Evolutionary conservation across 2,888 invertebrate species (phyloP).

Genomic region (Eupithecia insigniata): DNA sequence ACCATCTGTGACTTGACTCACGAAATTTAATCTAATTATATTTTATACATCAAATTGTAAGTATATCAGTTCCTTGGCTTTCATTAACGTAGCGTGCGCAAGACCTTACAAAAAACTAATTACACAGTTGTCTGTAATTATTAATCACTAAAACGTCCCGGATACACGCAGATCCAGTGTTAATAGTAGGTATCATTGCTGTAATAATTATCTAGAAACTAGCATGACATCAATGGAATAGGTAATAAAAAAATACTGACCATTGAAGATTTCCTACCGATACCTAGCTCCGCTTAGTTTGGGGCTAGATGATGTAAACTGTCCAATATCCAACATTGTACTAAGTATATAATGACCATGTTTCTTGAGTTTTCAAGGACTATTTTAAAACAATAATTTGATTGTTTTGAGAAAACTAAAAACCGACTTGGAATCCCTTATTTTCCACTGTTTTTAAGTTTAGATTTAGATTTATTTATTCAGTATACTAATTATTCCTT

Average conservation of each 20-base stretch:
- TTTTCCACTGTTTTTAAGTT: too few relatives aligned
- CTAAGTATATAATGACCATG: not conserved
- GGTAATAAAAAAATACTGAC: conserved; percentile 15
- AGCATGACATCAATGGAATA: conserved; percentile 23
- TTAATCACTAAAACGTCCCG: conserved; percentile 26
- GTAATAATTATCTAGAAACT: conserved; percentile 32
- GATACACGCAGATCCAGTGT: conserved; percentile 20
- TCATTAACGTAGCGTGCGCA: conserved; percentile 22
- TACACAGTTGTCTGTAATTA: conserved; percentile 24
- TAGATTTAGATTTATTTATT: too few relatives aligned
- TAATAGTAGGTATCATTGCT: conserved; percentile 28
- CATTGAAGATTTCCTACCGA: not conserved
- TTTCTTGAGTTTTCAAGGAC: not conserved
- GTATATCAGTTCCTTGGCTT: not conserved
- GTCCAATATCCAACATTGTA: not conserved
- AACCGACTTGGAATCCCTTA: too few relatives aligned
- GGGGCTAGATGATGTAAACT: not conserved
- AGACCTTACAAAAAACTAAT: conserved; percentile 22
- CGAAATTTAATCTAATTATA: not conserved
- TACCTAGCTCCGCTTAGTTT: not conserved
- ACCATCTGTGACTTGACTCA: conserved; percentile 22
- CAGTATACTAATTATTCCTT: too few relatives aligned
- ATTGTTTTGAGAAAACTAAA: too few relatives aligned
- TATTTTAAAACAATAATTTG: too few relatives aligned
- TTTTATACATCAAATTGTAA: not conserved